phyloP scores from a whole-genome alignment of 2,113 vertebrate species.

The Chloroceryle aenea region DNA sequence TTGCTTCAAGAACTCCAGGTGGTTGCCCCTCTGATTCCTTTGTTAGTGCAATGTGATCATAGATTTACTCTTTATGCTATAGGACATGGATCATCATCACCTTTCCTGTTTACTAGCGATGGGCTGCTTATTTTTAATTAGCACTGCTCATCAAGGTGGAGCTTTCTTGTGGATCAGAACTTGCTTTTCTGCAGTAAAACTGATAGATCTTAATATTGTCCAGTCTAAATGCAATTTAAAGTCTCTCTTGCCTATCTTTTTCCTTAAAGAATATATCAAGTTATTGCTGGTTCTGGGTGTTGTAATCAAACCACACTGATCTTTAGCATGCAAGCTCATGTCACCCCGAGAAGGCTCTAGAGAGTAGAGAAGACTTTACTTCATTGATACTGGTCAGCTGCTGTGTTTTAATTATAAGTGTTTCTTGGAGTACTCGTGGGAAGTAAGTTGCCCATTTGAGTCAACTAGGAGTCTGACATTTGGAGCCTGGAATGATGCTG shows the following conservation, averaged over 20 bases:
- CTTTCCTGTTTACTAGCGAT: background rate
- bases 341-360: background rate
- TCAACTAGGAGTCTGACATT: background rate
- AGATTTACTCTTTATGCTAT: background rate
- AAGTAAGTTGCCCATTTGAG: background rate
- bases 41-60: background rate
- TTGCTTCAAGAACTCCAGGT: background rate
- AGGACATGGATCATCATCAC: background rate
- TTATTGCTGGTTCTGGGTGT: background rate
- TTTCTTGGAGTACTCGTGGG: background rate
- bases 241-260: background rate
- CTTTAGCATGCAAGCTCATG: background rate
- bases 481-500: background rate
- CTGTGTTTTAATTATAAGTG: background rate
- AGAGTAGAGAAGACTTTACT: background rate
- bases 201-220: background rate
- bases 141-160: background rate
- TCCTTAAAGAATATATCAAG: background rate
- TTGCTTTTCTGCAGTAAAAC: background rate
- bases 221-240: background rate
- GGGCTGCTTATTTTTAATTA: background rate
- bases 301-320: background rate
- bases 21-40: background rate
- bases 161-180: background rate
- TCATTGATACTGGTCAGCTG: background rate